Evolutionary conservation across 2,888 invertebrate species (phyloP).

Genomic region (Corbicula japonica): DNA sequence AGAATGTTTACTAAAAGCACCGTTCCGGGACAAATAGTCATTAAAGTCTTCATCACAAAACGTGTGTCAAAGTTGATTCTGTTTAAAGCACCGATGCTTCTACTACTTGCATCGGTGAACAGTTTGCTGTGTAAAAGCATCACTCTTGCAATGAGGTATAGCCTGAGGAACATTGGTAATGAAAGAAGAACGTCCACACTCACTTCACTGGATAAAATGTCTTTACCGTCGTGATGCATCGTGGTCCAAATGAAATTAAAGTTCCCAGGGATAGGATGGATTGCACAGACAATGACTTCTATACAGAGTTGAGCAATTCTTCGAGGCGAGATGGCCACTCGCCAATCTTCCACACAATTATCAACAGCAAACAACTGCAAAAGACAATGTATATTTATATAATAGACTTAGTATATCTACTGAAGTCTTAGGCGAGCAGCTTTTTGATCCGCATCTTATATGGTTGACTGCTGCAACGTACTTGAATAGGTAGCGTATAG

Average conservation of each 20-base stretch:
- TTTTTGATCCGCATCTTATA: too few species aligned
- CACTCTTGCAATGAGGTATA: slow-evolving; percentile 99
- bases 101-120: slow-evolving; percentile 99
- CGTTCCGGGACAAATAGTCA: slow-evolving; percentile 99
- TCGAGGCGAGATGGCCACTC: slow-evolving; percentile 99
- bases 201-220: slow-evolving; percentile 74
- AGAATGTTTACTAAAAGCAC: slow-evolving; percentile 99
- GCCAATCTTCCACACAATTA: slow-evolving; percentile 99
- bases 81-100: slow-evolving; percentile 90
- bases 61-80: slow-evolving; percentile 91
- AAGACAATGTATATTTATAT: slow-evolving; percentile 1
- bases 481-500: too few species aligned
- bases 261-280: slow-evolving; percentile 99
- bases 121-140: slow-evolving; percentile 99
- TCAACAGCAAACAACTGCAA: slow-evolving; percentile 99
- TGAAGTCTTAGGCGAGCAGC: too few species aligned
- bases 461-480: too few species aligned
- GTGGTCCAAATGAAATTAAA: slow-evolving; percentile 99
- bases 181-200: slow-evolving; percentile 96
- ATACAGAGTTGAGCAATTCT: slow-evolving; percentile 90
- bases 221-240: slow-evolving; percentile 72
- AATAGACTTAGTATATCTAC: too few species aligned
- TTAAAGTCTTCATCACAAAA: slow-evolving; percentile 98
- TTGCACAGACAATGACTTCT: slow-evolving; percentile 95
- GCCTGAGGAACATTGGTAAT: slow-evolving; percentile 99